phyloP scores from a whole-genome alignment of 2,797 vertebrate species.

The Lagorchestes hirsutus region DNA sequence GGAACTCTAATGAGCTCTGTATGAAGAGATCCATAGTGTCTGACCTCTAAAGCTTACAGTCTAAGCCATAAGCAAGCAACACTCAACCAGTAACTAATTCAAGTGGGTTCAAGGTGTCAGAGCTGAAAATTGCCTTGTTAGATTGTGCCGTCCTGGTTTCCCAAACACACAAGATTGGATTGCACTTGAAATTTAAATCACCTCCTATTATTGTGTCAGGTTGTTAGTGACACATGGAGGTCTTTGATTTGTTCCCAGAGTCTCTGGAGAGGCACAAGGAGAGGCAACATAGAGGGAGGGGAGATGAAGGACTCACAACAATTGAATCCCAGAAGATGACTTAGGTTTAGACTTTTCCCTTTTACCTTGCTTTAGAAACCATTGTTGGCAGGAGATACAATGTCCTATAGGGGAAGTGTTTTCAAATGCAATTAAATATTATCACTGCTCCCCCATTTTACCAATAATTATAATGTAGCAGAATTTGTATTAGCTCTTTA shows the following conservation, averaged over 20 bases:
- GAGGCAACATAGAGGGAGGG: not conserved
- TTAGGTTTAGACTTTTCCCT: conserved; percentile 10
- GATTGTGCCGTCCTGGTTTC: not conserved
- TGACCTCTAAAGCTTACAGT: not conserved
- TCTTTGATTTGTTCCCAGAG: conserved; percentile 35
- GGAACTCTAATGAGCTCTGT: not conserved
- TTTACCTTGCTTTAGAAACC: conserved; percentile 2
- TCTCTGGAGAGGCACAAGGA: conserved; percentile 18
- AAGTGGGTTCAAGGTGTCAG: not conserved
- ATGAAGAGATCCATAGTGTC: conserved; percentile 19
- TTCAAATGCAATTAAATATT: conserved; percentile 16
- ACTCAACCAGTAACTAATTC: not conserved
- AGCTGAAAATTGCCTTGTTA: not conserved
- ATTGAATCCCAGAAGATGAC: not conserved
- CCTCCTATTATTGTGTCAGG: not conserved
- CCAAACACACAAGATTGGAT: not conserved
- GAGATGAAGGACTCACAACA: conserved; percentile 10
- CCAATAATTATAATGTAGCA: not conserved
- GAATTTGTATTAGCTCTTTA: not conserved
- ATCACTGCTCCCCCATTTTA: not conserved
- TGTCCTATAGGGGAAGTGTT: not conserved
- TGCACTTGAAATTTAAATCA: not conserved
- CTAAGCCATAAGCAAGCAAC: not conserved
- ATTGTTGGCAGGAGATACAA: not conserved
- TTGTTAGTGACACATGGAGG: not conserved